Evolutionary conservation across 2,888 invertebrate genomes (phyloP), one percentile per base, ranked within the genome.

Genomic region (Limulus polyphemus): DNA sequence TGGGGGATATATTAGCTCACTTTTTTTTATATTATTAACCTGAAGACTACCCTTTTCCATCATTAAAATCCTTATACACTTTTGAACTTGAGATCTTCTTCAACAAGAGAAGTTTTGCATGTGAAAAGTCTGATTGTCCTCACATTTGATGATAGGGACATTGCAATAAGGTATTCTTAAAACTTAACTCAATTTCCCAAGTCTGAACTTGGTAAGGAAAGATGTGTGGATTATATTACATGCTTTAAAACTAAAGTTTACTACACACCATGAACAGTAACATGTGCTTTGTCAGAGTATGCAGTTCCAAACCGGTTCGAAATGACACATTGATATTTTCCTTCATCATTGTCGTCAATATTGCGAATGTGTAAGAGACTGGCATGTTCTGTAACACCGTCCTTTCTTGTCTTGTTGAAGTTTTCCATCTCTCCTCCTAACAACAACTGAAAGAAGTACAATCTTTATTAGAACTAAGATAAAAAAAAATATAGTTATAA

Each of bases 261-360:
- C 7, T 17, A 75, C 81, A 78, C 77, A 85, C 86, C 87, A 67
- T 89, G 84, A 70, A 95, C 92, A 59, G 86, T 87, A 62, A 95
- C 84, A 74, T 84, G 85, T 12, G 91, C 88, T 75, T 88, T 89
- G 61, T 83, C 81, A 0, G 94, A 94, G 76, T 92, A 94, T 5
- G 88, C 88, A 10, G 88, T 86, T 10, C 94, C 95, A 78, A 87
- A 92, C 68, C 83, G 83, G 75, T 95, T 95, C 14, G 86, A 84
- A 11, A 91, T 90, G 67, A 92, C 84, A 79, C 97, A 97, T 76
- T 97, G 94, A 77, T 95, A 97, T 75, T 83, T 84, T 1, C 94
- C 95, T 64, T 87, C 87, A 76, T 91, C 86, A 54, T 83, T 81
- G 77, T 90, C 85, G 59, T 85, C 84, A 0, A 93, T 84, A 75